Base-by-base conservation (phyloP, 2,113 vertebrate species). In the Oenanthe melanoleuca region DNA sequence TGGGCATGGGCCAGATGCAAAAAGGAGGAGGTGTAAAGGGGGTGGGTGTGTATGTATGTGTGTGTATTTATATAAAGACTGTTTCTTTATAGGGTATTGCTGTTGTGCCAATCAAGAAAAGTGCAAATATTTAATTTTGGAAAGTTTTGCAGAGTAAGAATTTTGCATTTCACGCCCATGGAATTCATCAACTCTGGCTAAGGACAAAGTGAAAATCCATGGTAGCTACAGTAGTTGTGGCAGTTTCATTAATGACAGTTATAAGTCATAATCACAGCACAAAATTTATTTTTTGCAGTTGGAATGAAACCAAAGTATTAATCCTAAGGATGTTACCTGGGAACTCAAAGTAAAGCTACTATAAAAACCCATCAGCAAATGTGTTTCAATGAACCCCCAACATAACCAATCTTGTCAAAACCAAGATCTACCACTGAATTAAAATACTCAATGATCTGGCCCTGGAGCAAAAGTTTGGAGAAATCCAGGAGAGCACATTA, bases 321-420 rank as follows among this genome's bases (percentile, higher is more conserved):
- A 59, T 91, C 28, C 45, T 53, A 61, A 65, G 37, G 66, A 65
- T 61, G 38, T 7, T 47, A 59, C 33, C 20, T 25, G 55, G 47
- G 34, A 80, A 78, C 61, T 80, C 47, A 44, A 81, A 93, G 64
- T 9, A 70, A 52, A 70, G 44, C 38, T n/a, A 49, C 33, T 26
- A 45, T 33, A 66, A 93, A 90, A 55, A 65, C 5, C 1, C 65
- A 63, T 8, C 57, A 67, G 73, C 18, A 60, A 79, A 45, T 7
- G 31, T 21, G 33, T 33, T 96, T 57, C 93, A 88, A 1, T 42
- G 57, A 92, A 50, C 89, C 65, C 72, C 61, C 66, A 64, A 22
- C 66, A 55, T 7, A 95, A 79, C 53, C 84, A 90, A 83, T 86
- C 81, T 72, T 95, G 93, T 95, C 92, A 85, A 92, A 95, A 86